phyloP scores from a whole-genome alignment of 1,140 invertebrate genomes.

The Drosophila serrata region DNA sequence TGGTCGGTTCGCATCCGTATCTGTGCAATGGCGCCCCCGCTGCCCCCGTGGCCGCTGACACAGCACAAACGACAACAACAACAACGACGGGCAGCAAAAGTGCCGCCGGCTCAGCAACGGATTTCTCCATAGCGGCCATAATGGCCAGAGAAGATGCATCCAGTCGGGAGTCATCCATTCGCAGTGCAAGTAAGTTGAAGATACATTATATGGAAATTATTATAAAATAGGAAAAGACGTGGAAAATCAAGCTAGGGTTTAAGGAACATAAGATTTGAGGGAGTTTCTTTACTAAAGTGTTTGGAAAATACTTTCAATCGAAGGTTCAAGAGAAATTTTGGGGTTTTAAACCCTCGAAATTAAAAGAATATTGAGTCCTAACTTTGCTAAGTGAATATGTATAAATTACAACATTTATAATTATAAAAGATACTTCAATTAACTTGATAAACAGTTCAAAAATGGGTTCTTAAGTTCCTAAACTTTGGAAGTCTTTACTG shows the following conservation, averaged over 20 bases:
- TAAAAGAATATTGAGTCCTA: neutral
- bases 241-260: no score
- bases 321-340: neutral
- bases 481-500: neutral
- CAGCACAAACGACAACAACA: conserved; percentile 52
- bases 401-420: neutral
- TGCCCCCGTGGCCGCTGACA: conserved; percentile 46
- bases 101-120: conserved; percentile 89
- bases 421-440: neutral
- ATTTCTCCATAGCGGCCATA: conserved; percentile 97
- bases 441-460: neutral
- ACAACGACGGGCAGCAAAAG: conserved; percentile 74
- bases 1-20: conserved; percentile 84
- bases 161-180: conserved; percentile 86
- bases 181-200: conserved; percentile 83
- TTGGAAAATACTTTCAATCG: neutral
- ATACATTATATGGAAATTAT: neutral
- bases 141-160: conserved; percentile 91
- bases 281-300: rapidly evolving
- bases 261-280: neutral
- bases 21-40: conserved; percentile 79
- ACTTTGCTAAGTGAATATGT: neutral
- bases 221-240: neutral
- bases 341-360: no score
- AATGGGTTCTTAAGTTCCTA: neutral